phyloP scores from a whole-genome alignment of 2,113 vertebrate genomes.

The Lontra canadensis region DNA sequence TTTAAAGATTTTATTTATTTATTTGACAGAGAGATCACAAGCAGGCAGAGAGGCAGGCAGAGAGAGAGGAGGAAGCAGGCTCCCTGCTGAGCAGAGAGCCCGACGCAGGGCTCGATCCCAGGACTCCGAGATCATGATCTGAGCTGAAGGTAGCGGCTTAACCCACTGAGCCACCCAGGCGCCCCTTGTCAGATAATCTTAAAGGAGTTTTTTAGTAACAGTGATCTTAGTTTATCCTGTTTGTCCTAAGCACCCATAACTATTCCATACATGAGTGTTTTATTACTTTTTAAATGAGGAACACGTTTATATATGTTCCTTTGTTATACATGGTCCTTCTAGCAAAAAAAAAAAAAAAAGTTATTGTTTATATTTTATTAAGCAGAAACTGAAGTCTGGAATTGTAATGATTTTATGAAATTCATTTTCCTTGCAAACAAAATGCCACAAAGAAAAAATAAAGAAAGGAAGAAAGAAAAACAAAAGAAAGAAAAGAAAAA shows the following conservation, averaged over 20 bases:
- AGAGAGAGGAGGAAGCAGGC: too few relatives aligned
- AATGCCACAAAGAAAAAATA: background rate
- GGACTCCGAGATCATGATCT: too few relatives aligned
- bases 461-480: too few relatives aligned
- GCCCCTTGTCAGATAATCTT: background rate
- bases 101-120: too few relatives aligned
- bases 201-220: conserved; percentile 1
- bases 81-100: too few relatives aligned
- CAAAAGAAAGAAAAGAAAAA: background rate
- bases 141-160: too few relatives aligned
- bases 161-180: too few relatives aligned
- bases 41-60: too few relatives aligned
- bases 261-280: background rate
- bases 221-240: background rate
- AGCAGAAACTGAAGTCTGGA: conserved; percentile 27
- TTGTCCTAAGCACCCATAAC: background rate
- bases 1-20: too few relatives aligned
- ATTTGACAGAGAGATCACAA: too few relatives aligned
- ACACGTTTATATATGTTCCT: background rate
- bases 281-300: conserved; percentile 27
- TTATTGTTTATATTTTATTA: background rate
- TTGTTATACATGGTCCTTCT: background rate
- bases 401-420: conserved; percentile 29
- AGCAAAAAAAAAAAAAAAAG: background rate
- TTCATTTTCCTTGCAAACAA: conserved; percentile 44